Evolutionary conservation across 2,113 vertebrate genomes (phyloP), one percentile per base, ranked within the genome.

Genomic region (Craseonycteris thonglongyai): DNA sequence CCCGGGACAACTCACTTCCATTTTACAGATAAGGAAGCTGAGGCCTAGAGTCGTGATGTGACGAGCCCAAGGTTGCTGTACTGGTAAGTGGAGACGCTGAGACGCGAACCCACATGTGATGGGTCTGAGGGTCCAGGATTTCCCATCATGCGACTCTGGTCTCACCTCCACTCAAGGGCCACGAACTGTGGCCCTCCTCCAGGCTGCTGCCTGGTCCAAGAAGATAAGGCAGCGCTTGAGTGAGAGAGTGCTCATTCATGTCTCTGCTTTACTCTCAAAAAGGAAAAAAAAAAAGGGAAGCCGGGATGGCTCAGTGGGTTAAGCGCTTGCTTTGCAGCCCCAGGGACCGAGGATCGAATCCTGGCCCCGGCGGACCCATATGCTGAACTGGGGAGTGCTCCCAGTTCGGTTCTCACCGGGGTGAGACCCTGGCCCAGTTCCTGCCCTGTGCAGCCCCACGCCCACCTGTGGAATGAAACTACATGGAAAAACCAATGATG

Each of bases 221-320:
- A n/a, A 56, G 38, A 63, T 6, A 24, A 61, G 51, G 28, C 33
- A 56, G 45, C 30, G 26, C 28, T 19, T 7, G 61, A 40, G 4
- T 0, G 24, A 11, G 21, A 2, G 69, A 3, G 28, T n/a, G 33
- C 8, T 1, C n/a, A 11, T 49, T 26, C 7, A 0, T 9, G n/a
- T 69, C 28, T 66, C 83, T n/a, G 45, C 38, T 21, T 40, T 18
- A 28, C 24, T 22, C 54, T 47, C 45, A 2, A n/a, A n/a, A n/a
- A n/a, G n/a, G n/a, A n/a, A n/a, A n/a, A n/a, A n/a, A n/a, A n/a
- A n/a, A n/a, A n/a, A n/a, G n/a, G n/a, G n/a, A n/a, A n/a, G n/a
- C n/a, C n/a, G n/a, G n/a, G n/a, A n/a, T n/a, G n/a, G n/a, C n/a
- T n/a, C n/a, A n/a, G n/a, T n/a, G n/a, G n/a, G n/a, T n/a, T n/a